Percentiles rank a stretch among this genome's conserved stretches.
Conservation (phyloP, 2,888 invertebrate species). For the Eupithecia subumbrata region DNA sequence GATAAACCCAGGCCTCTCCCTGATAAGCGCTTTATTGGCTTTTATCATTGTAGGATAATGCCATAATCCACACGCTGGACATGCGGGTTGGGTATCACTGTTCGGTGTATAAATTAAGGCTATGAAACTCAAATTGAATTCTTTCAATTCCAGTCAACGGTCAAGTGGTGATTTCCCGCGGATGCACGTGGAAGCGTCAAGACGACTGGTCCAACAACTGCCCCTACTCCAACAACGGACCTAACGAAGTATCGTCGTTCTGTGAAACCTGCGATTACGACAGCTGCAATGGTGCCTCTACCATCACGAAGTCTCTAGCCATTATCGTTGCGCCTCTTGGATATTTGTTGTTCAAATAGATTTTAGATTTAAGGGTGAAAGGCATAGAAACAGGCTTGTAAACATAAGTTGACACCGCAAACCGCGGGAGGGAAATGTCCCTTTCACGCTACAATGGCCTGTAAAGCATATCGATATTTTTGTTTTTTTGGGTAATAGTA, state of each 20-base stretch:
- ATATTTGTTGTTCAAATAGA: constrained; percentile 74
- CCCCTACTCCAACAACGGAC: constrained; percentile 73
- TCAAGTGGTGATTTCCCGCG: constrained; percentile 79
- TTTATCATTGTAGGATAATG: background rate
- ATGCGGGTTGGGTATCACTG: background rate
- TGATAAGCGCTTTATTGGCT: background rate
- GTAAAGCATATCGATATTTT: background rate
- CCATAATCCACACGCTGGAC: background rate
- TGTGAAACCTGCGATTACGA: constrained; percentile 88
- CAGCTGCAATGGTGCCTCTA: constrained; percentile 86
- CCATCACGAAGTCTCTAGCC: constrained; percentile 74
- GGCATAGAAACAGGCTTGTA: constrained; percentile 21
- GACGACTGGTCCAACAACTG: constrained; percentile 82
- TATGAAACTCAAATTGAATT: background rate
- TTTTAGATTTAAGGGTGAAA: constrained; percentile 13
- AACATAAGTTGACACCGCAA: too few species aligned
- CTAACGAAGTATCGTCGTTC: constrained; percentile 82
- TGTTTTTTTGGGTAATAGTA: background rate
- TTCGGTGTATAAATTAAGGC: background rate
- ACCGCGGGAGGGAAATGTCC: background rate
- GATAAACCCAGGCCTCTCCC: background rate
- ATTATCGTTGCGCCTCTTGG: constrained; percentile 71
- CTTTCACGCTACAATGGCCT: background rate
- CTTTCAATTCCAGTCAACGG: constrained; percentile 77
- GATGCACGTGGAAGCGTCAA: constrained; percentile 84